Base-by-base conservation (phyloP, 2,888 invertebrate genomes). In the Chrysomela aeneicollis region DNA sequence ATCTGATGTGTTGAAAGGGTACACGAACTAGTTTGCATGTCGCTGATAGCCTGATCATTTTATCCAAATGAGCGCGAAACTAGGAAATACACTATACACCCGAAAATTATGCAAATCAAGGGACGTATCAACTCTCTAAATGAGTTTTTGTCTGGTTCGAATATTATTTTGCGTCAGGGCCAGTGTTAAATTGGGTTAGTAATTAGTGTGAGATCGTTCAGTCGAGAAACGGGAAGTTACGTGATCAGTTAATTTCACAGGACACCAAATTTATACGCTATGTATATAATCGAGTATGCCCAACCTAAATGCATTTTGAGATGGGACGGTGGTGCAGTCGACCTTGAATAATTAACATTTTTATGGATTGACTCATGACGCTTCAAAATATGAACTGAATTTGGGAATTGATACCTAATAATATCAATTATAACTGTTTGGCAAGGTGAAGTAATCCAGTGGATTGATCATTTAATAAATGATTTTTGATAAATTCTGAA, bases 171-270 rank as follows among this genome's bases (percentile, higher is more conserved):
- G 61, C 60, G 62, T 55, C 59, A 42, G 49, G 61, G 70, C 66
- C 57, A 66, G 47, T 62, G 66, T 64, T 70, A 62, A 70, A 70
- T 70, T 70, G 65, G 51, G 59, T 66, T 64, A 46, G 63, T 66
- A 68, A 70, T 70, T 70, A 68, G 67, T 66, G 77, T 77, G 78
- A 76, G 76, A 76, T 76, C 75, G 71, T 70, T 63, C 68, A 70
- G 73, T 74, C 71, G 67, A 73, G 71, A 73, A 74, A 74, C 75
- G 72, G 76, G 76, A 79, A 78, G 75, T 78, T 77, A 76, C 15
- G 42, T 76, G 76, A 78, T 77, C 76, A 74, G 77, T 77, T 78
- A 78, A 77, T 78, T 78, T 77, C 69, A 69, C 77, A 73, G 75
- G 73, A 73, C 72, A 69, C 71, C 67, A 54, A 76, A 78, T 77